Conservation (phyloP, 2,888 invertebrate species). For the Aproaerema taeniolella region DNA sequence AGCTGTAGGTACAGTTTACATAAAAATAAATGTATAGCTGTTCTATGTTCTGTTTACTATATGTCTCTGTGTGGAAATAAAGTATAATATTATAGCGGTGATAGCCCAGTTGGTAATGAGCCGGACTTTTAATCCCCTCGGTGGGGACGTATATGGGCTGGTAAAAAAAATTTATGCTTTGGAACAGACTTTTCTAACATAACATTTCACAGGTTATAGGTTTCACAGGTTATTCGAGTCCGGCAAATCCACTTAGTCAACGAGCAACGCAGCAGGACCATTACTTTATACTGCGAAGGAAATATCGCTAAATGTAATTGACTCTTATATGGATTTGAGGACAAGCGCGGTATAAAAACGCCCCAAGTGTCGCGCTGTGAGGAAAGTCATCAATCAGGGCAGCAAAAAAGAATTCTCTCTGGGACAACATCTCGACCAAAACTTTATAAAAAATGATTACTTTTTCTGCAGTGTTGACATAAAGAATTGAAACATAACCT, state of each 20-base stretch:
- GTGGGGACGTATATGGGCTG: no score
- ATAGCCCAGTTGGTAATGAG: no score
- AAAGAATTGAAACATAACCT: constrained; percentile 42
- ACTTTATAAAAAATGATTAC: constrained; percentile 44
- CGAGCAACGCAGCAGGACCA: constrained; percentile 7
- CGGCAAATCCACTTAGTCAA: not conserved
- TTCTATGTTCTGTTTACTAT: no score
- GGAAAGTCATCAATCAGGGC: constrained; percentile 64
- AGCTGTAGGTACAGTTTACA: no score
- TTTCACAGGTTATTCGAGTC: no score
- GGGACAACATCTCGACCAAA: constrained; percentile 43
- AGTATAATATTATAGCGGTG: no score
- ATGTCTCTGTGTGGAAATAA: no score
- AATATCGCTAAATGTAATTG: constrained; percentile 41
- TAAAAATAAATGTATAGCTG: no score
- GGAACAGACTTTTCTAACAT: no score
- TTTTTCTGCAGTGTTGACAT: constrained; percentile 39
- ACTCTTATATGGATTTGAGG: constrained; percentile 45
- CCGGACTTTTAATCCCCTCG: no score
- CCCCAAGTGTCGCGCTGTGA: constrained; percentile 46
- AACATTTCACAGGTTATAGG: no score
- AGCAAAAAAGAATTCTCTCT: constrained; percentile 48
- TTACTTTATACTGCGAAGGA: constrained; percentile 15
- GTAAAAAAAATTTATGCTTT: no score
- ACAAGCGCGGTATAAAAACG: constrained; percentile 37